These are phyloP conservation scores for Trichonephila clavata DNA, from an alignment of 1,140 invertebrate species.

Conservation along the genomic window DNA sequence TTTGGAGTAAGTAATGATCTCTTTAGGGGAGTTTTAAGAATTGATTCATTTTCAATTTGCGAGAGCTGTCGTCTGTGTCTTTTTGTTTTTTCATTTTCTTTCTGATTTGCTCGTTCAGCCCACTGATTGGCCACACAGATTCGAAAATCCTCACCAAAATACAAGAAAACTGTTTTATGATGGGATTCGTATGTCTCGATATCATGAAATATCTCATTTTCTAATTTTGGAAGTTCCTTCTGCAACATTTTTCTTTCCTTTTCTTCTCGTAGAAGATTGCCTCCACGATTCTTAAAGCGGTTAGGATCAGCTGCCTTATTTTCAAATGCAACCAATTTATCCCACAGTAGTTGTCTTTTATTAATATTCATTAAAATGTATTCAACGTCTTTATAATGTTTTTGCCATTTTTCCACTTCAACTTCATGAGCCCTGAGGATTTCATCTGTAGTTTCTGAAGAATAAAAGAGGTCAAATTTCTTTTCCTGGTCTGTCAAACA, in stretches of 20 bases:
- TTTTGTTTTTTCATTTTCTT: slow-evolving; percentile 81
- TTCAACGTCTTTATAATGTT: slow-evolving; percentile 86
- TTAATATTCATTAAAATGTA: slow-evolving; percentile 83
- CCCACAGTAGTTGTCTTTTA: slow-evolving; percentile 85
- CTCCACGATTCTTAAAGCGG: slow-evolving; percentile 91
- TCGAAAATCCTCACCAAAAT: slow-evolving; percentile 80
- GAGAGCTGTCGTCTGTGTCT: background rate
- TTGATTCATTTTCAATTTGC: background rate
- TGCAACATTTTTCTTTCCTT: slow-evolving; percentile 89
- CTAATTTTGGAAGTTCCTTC: slow-evolving; percentile 83
- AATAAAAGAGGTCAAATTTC: slow-evolving; percentile 82
- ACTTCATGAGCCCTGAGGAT: slow-evolving; percentile 87
- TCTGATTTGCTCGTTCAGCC: slow-evolving; percentile 80
- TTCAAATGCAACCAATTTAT: slow-evolving; percentile 86
- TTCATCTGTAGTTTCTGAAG: slow-evolving; percentile 87
- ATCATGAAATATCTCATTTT: slow-evolving; percentile 81
- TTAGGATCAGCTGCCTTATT: slow-evolving; percentile 87
- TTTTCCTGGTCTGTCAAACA: slow-evolving; percentile 84
- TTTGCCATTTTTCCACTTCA: slow-evolving; percentile 86
- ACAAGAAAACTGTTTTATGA: slow-evolving; percentile 80
- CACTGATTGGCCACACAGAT: slow-evolving; percentile 81
- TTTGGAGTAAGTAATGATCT: slow-evolving; percentile 33
- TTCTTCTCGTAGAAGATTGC: slow-evolving; percentile 90
- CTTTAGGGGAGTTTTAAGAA: slow-evolving; percentile 18
- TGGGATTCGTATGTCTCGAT: slow-evolving; percentile 80